Evolutionary conservation across 1,140 invertebrate genomes (phyloP), one percentile per base, ranked within the genome.

Genomic region (Notospermus geniculatus): DNA sequence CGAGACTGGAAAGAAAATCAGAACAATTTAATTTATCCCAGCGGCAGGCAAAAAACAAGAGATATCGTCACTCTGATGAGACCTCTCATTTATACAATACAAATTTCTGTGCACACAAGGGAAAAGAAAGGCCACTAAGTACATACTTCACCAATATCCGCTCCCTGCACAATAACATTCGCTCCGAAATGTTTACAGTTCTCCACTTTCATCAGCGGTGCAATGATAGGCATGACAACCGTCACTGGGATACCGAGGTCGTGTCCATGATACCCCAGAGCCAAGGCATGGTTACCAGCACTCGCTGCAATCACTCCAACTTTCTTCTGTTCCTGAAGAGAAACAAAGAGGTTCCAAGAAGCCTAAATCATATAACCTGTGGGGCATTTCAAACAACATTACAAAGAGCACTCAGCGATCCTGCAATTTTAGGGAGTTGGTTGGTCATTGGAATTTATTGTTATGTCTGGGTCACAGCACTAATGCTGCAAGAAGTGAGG

Each of bases 221-320:
- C 79, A 46, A 77, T 70, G 1, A 89, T 87, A 0, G 94, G 94
- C 94, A 97, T 97, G 0, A 97, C 90, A 1, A 97, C 94, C 0
- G 92, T 95, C 0, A 93, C 89, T 0, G 91, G 89, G 50, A 97
- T 89, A 5, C 86, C 84, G 0, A 97, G 82, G 60, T 87, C 83
- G 65, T 87, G 83, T 1, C 92, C 94, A 75, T 97, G 94, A 76
- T 94, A 97, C 61, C 88, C 88, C 9, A 97, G 80, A 0, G 90
- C 94, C 55, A 91, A 83, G 0, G 94, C 93, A 80, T 97, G 94
- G 77, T 97, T 97, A 0, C 94, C 93, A 36, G 95, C 84, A 13
- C 91, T 94, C 0, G 94, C 93, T 5, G 93, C 92, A 61, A 97
- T 92, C 0, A 97, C 92, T 28, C 94, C 94, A 17, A 77, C 82